These are phyloP conservation scores for Paradisaea rubra DNA, from an alignment of 2,113 vertebrate genomes.

Conservation along the genomic window DNA sequence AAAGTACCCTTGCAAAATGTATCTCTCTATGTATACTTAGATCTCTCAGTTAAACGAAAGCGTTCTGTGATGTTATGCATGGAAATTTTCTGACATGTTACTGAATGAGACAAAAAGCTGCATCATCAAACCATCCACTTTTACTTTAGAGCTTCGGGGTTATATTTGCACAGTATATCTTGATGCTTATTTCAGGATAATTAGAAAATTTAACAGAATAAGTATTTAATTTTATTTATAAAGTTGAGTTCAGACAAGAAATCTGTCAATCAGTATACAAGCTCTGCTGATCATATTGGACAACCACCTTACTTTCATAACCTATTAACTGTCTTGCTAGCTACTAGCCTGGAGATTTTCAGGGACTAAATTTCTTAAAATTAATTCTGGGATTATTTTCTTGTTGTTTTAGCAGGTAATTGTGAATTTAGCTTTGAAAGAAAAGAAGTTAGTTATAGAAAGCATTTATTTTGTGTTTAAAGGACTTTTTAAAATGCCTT, in stretches of 20 bases:
- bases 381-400: background rate
- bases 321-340: background rate
- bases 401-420: background rate
- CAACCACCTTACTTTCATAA: background rate
- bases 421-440: background rate
- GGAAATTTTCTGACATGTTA: background rate
- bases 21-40: background rate
- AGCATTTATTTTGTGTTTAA: background rate
- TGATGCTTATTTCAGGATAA: background rate
- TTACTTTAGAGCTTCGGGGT: background rate
- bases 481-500: background rate
- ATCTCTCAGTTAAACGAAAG: background rate
- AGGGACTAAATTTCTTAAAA: background rate
- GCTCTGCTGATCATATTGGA: background rate
- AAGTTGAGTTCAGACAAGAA: background rate
- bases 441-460: background rate
- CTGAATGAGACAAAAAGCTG: background rate
- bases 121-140: background rate
- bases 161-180: background rate
- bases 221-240: background rate
- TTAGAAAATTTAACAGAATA: background rate
- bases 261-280: background rate
- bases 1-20: background rate
- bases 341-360: background rate
- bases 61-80: background rate